Conservation (phyloP, 1,140 invertebrate genomes). For the Pseudobourletiella spinata region DNA sequence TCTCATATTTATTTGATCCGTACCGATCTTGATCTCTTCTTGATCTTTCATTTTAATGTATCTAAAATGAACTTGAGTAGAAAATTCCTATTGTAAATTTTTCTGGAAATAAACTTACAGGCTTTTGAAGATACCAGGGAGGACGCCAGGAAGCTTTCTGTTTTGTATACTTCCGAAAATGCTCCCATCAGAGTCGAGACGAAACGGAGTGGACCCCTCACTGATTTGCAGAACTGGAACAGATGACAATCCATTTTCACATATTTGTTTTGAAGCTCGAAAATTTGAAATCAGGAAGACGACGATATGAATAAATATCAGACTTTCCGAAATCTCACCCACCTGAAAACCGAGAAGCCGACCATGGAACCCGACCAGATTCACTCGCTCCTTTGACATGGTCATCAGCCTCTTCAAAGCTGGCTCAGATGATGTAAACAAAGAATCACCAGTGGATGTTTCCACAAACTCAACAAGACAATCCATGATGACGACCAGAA, state of each 20-base stretch:
- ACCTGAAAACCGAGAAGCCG: slow-evolving; percentile 32
- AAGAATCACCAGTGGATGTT: slow-evolving; percentile 18
- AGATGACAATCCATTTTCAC: no score
- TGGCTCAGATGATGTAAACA: slow-evolving; percentile 26
- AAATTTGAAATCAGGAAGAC: no score
- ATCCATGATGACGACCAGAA: slow-evolving; percentile 22
- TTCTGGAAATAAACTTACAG: slow-evolving; percentile 18
- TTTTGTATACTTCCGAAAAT: slow-evolving; percentile 32
- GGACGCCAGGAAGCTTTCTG: slow-evolving; percentile 17
- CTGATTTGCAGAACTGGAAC: slow-evolving; percentile 31
- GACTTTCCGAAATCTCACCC: background rate
- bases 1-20: no score
- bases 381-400: slow-evolving; percentile 28
- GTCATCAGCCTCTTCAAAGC: slow-evolving; percentile 29
- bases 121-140: slow-evolving; percentile 23
- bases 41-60: no score
- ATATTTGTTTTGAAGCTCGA: no score
- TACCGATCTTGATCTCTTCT: no score
- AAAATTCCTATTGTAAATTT: no score
- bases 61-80: no score
- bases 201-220: slow-evolving; percentile 22
- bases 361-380: slow-evolving; percentile 34
- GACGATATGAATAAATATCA: no score
- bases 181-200: slow-evolving; percentile 30
- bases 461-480: slow-evolving; percentile 28